Evolutionary conservation across 1,140 invertebrate species (phyloP).

Genomic region (Globodera rostochiensis): DNA sequence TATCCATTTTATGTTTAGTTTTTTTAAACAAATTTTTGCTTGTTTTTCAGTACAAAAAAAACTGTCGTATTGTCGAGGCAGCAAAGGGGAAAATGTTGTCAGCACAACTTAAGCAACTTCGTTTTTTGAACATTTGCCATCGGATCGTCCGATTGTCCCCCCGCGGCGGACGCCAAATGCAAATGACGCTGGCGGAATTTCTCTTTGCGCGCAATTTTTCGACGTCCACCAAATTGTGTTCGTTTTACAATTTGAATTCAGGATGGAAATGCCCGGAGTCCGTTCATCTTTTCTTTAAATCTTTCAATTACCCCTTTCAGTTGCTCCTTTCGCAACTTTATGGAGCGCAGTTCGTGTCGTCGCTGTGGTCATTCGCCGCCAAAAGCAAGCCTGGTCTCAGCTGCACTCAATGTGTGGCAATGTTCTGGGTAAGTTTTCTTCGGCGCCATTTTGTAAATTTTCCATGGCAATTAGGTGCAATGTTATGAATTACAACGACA

Average conservation of each 20-base stretch:
- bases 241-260: no score
- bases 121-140: no score
- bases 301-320: not conserved
- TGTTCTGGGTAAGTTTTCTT: not conserved
- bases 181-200: no score
- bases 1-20: not conserved
- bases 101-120: no score
- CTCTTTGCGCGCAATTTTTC: no score
- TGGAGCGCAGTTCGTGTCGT: not conserved
- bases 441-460: not conserved
- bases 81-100: no score
- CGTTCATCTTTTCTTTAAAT: not conserved
- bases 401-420: not conserved
- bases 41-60: no score
- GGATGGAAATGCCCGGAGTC: not conserved
- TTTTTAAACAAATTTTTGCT: not conserved
- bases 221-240: no score
- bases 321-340: not conserved
- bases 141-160: no score
- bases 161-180: no score
- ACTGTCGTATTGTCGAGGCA: no score
- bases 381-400: not conserved
- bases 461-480: not conserved
- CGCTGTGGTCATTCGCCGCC: no score
- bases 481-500: not conserved